These are phyloP conservation scores for Lepidocyrtoides sp. DNA, from an alignment of 2,888 invertebrate genomes.

Conservation along the genomic window DNA sequence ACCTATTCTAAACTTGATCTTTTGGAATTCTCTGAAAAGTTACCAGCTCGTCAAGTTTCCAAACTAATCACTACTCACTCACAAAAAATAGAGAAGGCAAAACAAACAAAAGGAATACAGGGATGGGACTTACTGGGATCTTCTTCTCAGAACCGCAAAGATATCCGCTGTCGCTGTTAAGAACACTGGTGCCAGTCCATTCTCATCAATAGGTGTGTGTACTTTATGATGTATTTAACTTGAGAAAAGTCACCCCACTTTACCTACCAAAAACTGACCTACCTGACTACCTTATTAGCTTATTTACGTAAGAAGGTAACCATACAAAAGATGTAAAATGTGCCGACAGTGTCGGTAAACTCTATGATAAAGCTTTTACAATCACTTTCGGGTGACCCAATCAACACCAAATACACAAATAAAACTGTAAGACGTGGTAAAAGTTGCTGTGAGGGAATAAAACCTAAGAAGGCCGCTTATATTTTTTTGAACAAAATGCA, in stretches of 20 bases:
- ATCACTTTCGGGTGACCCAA: slow-evolving; percentile 61
- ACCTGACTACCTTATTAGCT: slow-evolving; percentile 76
- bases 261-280: slow-evolving; percentile 21
- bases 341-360: slow-evolving; percentile 70
- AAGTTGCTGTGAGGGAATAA: not conserved
- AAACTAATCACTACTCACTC: not conserved
- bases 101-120: not conserved
- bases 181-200: not conserved
- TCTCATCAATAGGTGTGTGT: not conserved
- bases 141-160: slow-evolving; percentile 53
- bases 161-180: slow-evolving; percentile 20
- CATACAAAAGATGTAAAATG: slow-evolving; percentile 63
- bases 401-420: slow-evolving; percentile 70
- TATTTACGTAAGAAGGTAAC: slow-evolving; percentile 63
- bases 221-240: not conserved
- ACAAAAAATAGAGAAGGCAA: too few species aligned
- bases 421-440: slow-evolving; percentile 3
- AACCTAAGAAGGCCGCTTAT: slow-evolving; percentile 24
- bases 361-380: slow-evolving; percentile 57
- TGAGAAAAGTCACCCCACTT: slow-evolving; percentile 51
- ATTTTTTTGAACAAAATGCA: slow-evolving; percentile 1
- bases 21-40: not conserved
- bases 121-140: slow-evolving; percentile 30
- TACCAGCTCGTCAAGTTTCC: slow-evolving; percentile 50
- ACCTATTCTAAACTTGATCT: too few species aligned